These are phyloP conservation scores for Trissolcus japonicus DNA, from an alignment of 2,888 invertebrate genomes.

Conservation along the genomic window DNA sequence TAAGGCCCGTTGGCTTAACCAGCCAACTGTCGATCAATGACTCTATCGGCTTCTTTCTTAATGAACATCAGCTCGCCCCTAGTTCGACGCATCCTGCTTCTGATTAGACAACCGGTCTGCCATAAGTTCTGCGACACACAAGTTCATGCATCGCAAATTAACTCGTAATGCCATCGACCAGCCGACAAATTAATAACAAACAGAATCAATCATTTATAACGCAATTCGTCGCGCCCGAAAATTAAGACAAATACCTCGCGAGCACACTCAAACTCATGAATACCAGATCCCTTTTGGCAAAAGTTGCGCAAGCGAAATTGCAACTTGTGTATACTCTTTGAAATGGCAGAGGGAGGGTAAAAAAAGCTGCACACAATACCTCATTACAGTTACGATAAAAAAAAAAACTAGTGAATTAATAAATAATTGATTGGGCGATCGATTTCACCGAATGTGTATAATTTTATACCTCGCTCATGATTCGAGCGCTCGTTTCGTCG, in stretches of 20 bases:
- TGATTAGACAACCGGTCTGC: constrained; percentile 61
- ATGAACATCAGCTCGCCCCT: constrained; percentile 60
- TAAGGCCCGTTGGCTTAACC: constrained; percentile 65
- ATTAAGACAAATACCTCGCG: not conserved
- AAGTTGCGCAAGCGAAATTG: not conserved
- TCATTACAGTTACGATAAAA: constrained; percentile 7
- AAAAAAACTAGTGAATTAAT: constrained; percentile 8
- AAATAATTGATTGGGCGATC: constrained; percentile 18
- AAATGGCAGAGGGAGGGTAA: too few species aligned
- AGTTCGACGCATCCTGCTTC: constrained; percentile 69
- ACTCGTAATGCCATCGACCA: constrained; percentile 41
- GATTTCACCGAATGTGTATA: constrained; percentile 41
- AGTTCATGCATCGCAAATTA: constrained; percentile 60
- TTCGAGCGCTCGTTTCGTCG: constrained; percentile 35
- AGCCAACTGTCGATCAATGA: constrained; percentile 70
- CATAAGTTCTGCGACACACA: constrained; percentile 37
- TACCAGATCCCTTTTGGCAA: not conserved
- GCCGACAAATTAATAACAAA: constrained; percentile 42
- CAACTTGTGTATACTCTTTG: too few species aligned
- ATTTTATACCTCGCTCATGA: constrained; percentile 50
- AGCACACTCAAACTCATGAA: too few species aligned
- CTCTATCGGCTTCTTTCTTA: constrained; percentile 69
- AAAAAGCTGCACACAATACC: not conserved
- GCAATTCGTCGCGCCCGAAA: not conserved
- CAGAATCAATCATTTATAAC: constrained; percentile 22